Percentiles rank a stretch among this genome's conserved stretches.
Evolutionary conservation across 2,113 vertebrate species (phyloP).

Genomic region (Cephalopterus ornatus): DNA sequence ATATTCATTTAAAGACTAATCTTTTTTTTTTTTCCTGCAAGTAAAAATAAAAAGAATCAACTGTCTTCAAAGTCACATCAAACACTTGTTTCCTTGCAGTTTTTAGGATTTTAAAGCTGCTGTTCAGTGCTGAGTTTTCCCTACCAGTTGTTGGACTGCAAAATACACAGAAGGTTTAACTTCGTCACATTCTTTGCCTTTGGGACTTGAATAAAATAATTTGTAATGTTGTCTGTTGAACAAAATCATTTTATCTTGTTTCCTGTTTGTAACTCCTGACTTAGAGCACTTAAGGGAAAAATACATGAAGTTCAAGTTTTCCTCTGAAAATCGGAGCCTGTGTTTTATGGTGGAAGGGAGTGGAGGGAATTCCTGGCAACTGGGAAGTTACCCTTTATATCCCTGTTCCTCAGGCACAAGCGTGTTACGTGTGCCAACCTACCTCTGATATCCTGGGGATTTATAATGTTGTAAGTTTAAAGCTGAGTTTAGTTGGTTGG

Average conservation of each 20-base stretch:
- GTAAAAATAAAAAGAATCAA: constrained; percentile 37
- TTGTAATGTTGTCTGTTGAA: neutral
- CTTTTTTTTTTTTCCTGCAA: neutral
- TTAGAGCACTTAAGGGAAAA: neutral
- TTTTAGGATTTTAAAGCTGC: neutral
- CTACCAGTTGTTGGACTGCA: neutral
- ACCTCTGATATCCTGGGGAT: rapidly evolving
- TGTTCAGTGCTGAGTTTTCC: neutral
- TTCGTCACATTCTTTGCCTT: neutral
- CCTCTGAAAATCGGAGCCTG: neutral
- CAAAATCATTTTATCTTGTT: neutral
- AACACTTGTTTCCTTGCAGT: neutral
- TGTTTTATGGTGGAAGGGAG: neutral
- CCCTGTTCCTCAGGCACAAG: neutral
- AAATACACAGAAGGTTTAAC: neutral
- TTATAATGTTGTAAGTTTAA: neutral
- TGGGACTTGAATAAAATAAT: constrained; percentile 27
- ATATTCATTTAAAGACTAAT: neutral
- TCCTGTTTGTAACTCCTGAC: neutral
- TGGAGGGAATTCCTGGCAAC: neutral
- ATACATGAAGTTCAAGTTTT: neutral
- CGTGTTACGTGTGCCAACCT: no score
- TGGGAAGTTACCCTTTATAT: neutral
- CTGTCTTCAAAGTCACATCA: neutral
- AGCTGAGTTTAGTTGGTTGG: neutral